Evolutionary conservation across 2,113 vertebrate genomes (phyloP).

Genomic region (Pluvianellus socialis): DNA sequence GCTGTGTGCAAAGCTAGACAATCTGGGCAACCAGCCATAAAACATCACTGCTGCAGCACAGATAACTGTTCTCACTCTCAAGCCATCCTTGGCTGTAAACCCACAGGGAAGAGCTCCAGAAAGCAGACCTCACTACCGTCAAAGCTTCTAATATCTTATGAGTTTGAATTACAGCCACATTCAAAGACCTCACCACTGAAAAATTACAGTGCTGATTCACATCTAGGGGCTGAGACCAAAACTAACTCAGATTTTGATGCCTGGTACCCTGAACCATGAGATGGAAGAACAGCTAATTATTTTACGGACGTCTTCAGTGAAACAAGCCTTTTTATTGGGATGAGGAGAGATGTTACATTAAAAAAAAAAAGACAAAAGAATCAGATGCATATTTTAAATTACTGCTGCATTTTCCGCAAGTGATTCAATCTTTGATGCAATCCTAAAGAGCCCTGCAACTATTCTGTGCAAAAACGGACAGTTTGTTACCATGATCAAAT

Average conservation of each 20-base stretch:
- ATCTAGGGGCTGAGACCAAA: not conserved
- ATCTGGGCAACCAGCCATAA: conserved; percentile 88
- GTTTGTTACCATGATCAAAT: not conserved
- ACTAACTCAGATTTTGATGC: not conserved
- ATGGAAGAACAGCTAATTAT: not conserved
- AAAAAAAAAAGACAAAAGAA: not conserved
- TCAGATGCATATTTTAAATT: not conserved
- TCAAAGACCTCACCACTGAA: not conserved
- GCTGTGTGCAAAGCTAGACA: conserved; percentile 75
- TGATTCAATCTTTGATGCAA: no score
- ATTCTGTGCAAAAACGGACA: not conserved
- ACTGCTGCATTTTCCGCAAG: not conserved
- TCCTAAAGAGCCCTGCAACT: not conserved
- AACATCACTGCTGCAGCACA: conserved; percentile 81
- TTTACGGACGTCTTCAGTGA: not conserved
- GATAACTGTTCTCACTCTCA: conserved; percentile 73
- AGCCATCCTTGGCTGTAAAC: conserved; percentile 75
- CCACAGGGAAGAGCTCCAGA: conserved; percentile 65
- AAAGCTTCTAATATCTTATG: conserved; percentile 31
- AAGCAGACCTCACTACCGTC: conserved; percentile 19
- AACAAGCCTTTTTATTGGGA: not conserved
- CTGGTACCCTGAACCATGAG: not conserved
- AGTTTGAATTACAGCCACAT: conserved; percentile 1
- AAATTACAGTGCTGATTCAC: not conserved
- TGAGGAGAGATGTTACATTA: not conserved